These are phyloP conservation scores for Speoplatyrhinus poulsoni DNA, from an alignment of 2,113 vertebrate species.

Conservation along the genomic window DNA sequence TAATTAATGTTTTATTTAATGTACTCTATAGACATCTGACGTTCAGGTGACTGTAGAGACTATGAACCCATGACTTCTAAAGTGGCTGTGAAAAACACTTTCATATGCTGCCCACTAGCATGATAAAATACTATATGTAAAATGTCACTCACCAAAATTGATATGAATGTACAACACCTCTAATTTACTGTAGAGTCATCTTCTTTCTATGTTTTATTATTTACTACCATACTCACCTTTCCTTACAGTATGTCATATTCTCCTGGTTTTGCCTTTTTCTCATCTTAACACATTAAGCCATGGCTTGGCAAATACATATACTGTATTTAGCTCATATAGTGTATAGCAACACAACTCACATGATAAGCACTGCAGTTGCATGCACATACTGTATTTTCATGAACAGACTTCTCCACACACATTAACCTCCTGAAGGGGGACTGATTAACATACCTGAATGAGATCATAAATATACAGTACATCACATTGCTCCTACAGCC, in stretches of 20 bases:
- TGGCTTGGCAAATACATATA: background rate
- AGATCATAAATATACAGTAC: conserved; percentile 17
- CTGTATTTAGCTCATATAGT: background rate
- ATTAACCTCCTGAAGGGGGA: background rate
- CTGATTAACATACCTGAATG: conserved; percentile 17
- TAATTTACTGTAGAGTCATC: conserved; percentile 18
- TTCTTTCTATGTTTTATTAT: background rate
- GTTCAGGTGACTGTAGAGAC: conserved; percentile 50
- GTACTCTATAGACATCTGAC: conserved; percentile 22
- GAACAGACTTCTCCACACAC: conserved; percentile 13
- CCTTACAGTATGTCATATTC: background rate
- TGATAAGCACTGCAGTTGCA: background rate
- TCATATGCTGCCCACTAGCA: conserved; percentile 60
- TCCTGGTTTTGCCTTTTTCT: conserved; percentile 5
- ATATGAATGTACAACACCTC: conserved; percentile 32
- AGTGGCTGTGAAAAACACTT: conserved; percentile 62
- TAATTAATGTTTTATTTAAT: conserved; percentile 37
- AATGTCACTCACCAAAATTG: conserved; percentile 50
- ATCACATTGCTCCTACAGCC: conserved; percentile 4
- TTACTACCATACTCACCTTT: background rate
- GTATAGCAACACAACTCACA: background rate
- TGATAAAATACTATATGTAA: conserved; percentile 59
- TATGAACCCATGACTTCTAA: conserved; percentile 42
- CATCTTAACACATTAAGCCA: background rate
- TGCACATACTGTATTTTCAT: conserved; percentile 11